Evolutionary conservation across 2,888 invertebrate genomes (phyloP).

Genomic region (Leptura quadrifasciata): DNA sequence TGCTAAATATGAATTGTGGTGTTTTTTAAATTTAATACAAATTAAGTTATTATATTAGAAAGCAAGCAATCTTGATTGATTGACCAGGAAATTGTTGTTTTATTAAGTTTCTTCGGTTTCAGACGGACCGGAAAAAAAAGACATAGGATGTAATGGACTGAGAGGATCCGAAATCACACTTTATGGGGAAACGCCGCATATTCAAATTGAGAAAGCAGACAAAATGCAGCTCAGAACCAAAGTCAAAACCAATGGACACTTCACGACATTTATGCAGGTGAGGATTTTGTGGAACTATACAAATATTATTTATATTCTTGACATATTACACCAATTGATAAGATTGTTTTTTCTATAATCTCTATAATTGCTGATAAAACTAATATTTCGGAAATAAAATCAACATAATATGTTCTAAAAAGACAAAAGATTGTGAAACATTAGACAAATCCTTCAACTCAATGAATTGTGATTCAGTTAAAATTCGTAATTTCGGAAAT

Average conservation of each 20-base stretch:
- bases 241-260: constrained; percentile 81
- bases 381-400: too few relatives aligned
- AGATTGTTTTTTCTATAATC: too few relatives aligned
- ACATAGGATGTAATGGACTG: constrained; percentile 74
- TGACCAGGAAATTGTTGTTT: neutral
- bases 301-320: too few relatives aligned
- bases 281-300: too few relatives aligned
- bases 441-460: too few relatives aligned
- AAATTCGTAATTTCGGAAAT: too few relatives aligned
- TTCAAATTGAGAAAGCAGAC: constrained; percentile 61
- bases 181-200: constrained; percentile 69
- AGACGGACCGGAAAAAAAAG: constrained; percentile 56
- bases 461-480: too few relatives aligned
- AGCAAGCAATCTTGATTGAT: constrained; percentile 20
- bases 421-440: too few relatives aligned
- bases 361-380: too few relatives aligned
- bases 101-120: constrained; percentile 43
- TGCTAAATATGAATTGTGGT: constrained; percentile 42
- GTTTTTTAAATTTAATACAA: constrained; percentile 37
- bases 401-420: too few relatives aligned
- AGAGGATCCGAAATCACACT: constrained; percentile 74
- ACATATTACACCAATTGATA: too few relatives aligned
- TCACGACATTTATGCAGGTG: constrained; percentile 81
- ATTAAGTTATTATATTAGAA: constrained; percentile 49
- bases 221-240: constrained; percentile 74